Evolutionary conservation across 2,888 invertebrate species (phyloP).

Genomic region (Molorchus minor): DNA sequence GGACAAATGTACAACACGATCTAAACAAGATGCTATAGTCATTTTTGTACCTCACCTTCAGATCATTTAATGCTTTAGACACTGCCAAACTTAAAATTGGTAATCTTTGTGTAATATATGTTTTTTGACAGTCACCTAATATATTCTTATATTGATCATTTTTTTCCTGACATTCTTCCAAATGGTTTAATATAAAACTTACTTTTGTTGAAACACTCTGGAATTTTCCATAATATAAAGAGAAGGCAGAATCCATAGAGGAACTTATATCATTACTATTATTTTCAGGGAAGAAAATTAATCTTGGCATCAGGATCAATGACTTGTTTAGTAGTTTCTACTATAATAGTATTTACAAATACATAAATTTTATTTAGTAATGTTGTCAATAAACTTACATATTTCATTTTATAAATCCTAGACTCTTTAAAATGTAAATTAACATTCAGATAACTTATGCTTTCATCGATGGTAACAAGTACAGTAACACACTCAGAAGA

Average conservation of each 20-base stretch:
- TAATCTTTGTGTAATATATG: conserved; percentile 78
- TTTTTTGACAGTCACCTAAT: conserved; percentile 81
- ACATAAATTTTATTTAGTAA: conserved; percentile 82
- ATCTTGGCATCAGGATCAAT: conserved; percentile 60
- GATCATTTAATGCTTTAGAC: conserved; percentile 72
- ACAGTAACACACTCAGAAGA: conserved; percentile 85
- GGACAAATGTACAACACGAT: conserved; percentile 87
- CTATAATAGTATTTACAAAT: conserved; percentile 79
- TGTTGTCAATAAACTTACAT: conserved; percentile 83
- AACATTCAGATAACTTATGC: conserved; percentile 79
- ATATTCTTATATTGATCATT: conserved; percentile 80
- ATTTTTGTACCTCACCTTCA: conserved; percentile 71
- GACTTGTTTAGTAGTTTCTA: conserved; percentile 82
- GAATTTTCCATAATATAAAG: conserved; percentile 93
- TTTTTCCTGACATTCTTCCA: conserved; percentile 79
- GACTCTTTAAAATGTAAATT: conserved; percentile 92
- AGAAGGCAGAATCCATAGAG: conserved; percentile 75
- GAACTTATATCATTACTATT: conserved; percentile 54
- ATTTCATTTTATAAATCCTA: conserved; percentile 81
- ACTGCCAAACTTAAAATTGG: conserved; percentile 76
- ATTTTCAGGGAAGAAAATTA: conserved; percentile 44
- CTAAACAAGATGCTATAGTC: conserved; percentile 88
- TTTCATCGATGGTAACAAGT: conserved; percentile 85
- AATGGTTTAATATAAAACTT: conserved; percentile 79
- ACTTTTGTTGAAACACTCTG: conserved; percentile 90